Base-by-base conservation (phyloP, 2,888 invertebrate species). In the Epiblema foenella region DNA sequence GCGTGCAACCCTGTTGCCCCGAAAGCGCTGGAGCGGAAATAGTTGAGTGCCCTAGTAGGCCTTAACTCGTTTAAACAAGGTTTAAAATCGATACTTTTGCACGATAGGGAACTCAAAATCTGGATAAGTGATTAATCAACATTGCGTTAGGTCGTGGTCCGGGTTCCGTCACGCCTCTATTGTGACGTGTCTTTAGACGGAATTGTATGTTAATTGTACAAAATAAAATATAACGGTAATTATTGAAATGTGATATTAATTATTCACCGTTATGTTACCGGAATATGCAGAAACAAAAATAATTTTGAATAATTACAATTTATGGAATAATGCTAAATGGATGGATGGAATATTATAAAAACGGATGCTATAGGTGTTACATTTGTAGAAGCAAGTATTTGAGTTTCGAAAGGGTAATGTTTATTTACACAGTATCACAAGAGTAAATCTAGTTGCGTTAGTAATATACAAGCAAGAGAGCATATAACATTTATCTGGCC, bases 1-100 rank as follows among this genome's bases (percentile, higher is more conserved):
- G 29, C 15, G 29, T 17, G 37, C 70, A 74, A 63, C 73, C 74
- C 74, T 74, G 68, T 17, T 11, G 56, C 70, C n/a, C 24, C n/a
- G 39, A 67, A 51, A 72, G 56, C 76, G 72, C 66, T 76, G 67
- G 59, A 51, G 57, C 75, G 72, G 69, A 77, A 74, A 75, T 75
- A 77, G 74, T 71, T 33, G 24, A 33, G 33, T 33, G 33, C 2
- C 33, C 33, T 7, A 29, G 29, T 29, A 29, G n/a, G n/a, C 46
- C n/a, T n/a, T 46, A n/a, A n/a, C 5, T 46, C 46, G 46, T 46
- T 2, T 0, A 1, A 46, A 46, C n/a, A 46, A n/a, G 46, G 46
- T 46, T 46, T n/a, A n/a, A 33, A 46, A 15, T n/a, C n/a, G n/a
- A 4, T n/a, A 5, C 33, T 52, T 15, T 46, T 73, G 72, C 67